A percentile compares a stretch with the other conserved stretches of the same genome.
Conservation (phyloP, 2,113 vertebrate genomes). For the Pelecanoides urinatrix region DNA sequence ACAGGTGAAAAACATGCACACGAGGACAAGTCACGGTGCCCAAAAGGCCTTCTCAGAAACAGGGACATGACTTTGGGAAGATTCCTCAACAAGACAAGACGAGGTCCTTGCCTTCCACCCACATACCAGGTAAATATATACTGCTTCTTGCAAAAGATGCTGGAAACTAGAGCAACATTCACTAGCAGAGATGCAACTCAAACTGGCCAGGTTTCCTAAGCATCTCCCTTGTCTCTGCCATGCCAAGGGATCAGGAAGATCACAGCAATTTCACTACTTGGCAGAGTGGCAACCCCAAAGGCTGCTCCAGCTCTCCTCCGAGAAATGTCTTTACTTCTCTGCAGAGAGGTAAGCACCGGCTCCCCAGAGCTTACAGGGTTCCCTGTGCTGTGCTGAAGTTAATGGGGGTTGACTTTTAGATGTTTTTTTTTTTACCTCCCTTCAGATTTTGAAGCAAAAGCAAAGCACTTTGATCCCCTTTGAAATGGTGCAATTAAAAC, state of each 20-base stretch:
- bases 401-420: neutral
- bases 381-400: neutral
- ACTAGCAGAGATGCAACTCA: neutral
- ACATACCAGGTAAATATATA: neutral
- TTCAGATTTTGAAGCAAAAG: neutral
- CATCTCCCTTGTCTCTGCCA: neutral
- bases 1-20: neutral
- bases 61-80: neutral
- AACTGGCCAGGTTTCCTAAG: neutral
- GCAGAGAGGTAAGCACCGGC: neutral
- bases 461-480: neutral
- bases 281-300: neutral
- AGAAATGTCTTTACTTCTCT: neutral
- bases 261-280: rapidly evolving
- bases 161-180: neutral
- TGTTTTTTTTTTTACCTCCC: neutral
- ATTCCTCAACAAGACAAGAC: neutral
- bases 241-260: neutral
- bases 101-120: neutral
- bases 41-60: neutral
- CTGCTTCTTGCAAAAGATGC: neutral
- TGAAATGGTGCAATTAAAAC: neutral
- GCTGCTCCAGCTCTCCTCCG: neutral
- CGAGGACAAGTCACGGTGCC: neutral
- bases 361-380: neutral